Percentiles rank a stretch among this genome's conserved stretches.
Evolutionary conservation across 1,140 invertebrate species (phyloP).

Genomic region (Planococcus citri): DNA sequence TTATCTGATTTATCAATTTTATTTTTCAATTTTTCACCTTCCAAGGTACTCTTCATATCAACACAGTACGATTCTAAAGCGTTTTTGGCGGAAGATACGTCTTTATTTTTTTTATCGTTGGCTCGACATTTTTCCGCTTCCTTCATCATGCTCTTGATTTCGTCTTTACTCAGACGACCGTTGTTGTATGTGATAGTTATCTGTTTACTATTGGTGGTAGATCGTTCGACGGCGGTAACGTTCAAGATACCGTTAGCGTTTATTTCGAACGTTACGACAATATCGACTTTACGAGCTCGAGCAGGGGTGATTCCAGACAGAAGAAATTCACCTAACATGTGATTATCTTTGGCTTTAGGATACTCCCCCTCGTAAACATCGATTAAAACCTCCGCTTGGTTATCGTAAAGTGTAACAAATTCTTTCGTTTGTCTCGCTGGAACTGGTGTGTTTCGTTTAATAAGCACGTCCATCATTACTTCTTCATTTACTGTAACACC

Average conservation of each 20-base stretch:
- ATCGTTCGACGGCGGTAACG: slow-evolving; percentile 78
- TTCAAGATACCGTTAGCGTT: slow-evolving; percentile 78
- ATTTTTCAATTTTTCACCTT: no score
- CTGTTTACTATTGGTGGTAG: slow-evolving; percentile 91
- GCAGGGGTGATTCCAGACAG: slow-evolving; percentile 87
- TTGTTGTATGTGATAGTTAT: slow-evolving; percentile 98
- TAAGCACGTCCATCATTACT: slow-evolving; percentile 89
- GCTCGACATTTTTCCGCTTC: slow-evolving; percentile 89
- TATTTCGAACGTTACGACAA: slow-evolving; percentile 88
- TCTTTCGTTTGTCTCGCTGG: slow-evolving; percentile 92
- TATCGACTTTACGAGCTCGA: slow-evolving; percentile 83
- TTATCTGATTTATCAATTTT: no score
- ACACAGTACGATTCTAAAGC: no score
- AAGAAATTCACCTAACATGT: slow-evolving; percentile 85
- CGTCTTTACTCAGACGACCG: slow-evolving; percentile 87
- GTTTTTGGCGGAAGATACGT: slow-evolving; percentile 77
- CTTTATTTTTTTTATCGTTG: slow-evolving; percentile 82
- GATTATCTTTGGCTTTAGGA: slow-evolving; percentile 85
- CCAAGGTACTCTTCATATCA: slow-evolving; percentile 85
- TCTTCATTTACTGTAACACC: slow-evolving; percentile 90
- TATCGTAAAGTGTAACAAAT: slow-evolving; percentile 93
- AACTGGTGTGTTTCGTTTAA: slow-evolving; percentile 91
- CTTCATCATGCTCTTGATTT: slow-evolving; percentile 94
- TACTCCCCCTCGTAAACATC: slow-evolving; percentile 80
- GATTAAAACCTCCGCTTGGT: slow-evolving; percentile 86